Base-by-base conservation (phyloP, 2,888 invertebrate genomes). In the Acleris sparsana region DNA sequence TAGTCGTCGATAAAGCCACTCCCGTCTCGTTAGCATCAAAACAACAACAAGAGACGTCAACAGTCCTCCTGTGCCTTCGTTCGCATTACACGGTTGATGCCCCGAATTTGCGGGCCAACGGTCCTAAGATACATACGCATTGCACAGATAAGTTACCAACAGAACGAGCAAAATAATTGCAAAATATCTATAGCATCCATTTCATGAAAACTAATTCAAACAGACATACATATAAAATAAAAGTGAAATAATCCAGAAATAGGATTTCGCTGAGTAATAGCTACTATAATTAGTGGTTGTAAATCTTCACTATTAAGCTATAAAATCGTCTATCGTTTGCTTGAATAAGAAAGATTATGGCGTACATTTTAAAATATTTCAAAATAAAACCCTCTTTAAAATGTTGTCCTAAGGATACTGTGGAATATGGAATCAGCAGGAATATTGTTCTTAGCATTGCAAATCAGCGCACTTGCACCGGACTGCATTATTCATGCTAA, bases 51-150 rank as follows among this genome's bases (percentile, higher is more conserved):
- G 55, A 29, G 64, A 65, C 49, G 43, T 33, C n/a, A 33, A 64
- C 48, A 39, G 6, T 33, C 48, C 62, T 25, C 33, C 4, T 39
- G 48, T 17, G 48, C 59, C 59, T 48, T 55, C 55, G 22, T 64
- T 53, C 57, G 43, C 59, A 58, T 64, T 64, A 64, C 53, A 53
- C 64, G 65, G 60, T 60, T 65, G 65, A 65, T 55, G 65, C 44
- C 60, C 65, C 60, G 49, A 60, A 60, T 44, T 51, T 29, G 55
- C 60, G 65, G 60, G 57, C 44, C 65, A 51, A 65, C 55, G 65
- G 29, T 60, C 65, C 65, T 55, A 13, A 53, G 53, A 64, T 48
- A 58, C 53, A 64, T 48, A 58, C 53, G 59, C 59, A 59, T 43
- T 25, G 20, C 65, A 65, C 51, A 65, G 65, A 44, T 44, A 20